Percentiles rank a stretch among this genome's conserved stretches.
These are phyloP conservation scores for Platyscapa corneri DNA, from an alignment of 1,140 invertebrate genomes.

Conservation along the genomic window DNA sequence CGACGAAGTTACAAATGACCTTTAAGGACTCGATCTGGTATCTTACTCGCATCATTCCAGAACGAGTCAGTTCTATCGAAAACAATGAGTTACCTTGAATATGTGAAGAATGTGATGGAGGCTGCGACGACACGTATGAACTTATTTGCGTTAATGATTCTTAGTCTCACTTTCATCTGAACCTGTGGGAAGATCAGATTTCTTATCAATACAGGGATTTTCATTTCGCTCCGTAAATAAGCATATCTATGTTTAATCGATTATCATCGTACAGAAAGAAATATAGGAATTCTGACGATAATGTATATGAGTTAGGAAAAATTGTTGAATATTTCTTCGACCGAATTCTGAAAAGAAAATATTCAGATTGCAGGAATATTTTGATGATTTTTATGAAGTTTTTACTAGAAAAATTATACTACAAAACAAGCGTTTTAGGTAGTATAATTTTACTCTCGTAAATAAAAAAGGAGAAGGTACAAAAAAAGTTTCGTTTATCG, in stretches of 20 bases:
- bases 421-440: not conserved
- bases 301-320: too few species aligned
- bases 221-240: constrained; percentile 52
- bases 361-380: not conserved
- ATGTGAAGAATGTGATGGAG: constrained; percentile 59
- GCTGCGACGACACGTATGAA: constrained; percentile 47
- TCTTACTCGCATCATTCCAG: constrained; percentile 3
- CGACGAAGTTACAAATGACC: not conserved
- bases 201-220: constrained; percentile 62
- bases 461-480: not conserved
- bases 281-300: not conserved
- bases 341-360: too few species aligned
- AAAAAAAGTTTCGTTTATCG: not conserved
- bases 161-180: constrained; percentile 64
- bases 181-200: constrained; percentile 66
- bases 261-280: not conserved
- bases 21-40: not conserved
- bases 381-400: not conserved
- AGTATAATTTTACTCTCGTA: not conserved
- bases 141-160: not conserved
- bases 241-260: not conserved
- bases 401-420: not conserved
- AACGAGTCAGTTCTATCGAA: constrained; percentile 62
- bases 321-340: too few species aligned
- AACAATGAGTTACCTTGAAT: constrained; percentile 68